Base-by-base conservation (phyloP, 2,888 invertebrate species). In the Cheilosia impressa region DNA sequence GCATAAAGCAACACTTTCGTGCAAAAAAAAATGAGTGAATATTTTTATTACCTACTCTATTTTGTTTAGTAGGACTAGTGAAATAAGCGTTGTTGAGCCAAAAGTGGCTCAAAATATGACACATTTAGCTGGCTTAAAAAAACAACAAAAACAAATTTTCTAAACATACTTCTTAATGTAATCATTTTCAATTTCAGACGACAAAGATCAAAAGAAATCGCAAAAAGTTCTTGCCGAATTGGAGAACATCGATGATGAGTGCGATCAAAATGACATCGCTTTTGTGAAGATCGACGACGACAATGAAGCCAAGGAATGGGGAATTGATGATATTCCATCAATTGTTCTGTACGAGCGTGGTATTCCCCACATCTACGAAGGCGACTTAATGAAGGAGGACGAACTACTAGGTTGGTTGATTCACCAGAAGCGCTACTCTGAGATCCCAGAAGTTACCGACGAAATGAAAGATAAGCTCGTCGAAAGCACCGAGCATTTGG, bases 231-330 rank as follows among this genome's bases (percentile, higher is more conserved):
- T 98, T 87, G 93, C 93, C 68, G 97, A 97, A 92, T 93, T 98
- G 89, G 98, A 98, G 93, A 97, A 97, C 91, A 98, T 98, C 89
- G 98, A 98, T 90, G 98, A 98, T 90, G 98, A 98, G 91, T 97
- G 97, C 92, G 98, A 98, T 91, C 96, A 96, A 90, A 97, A 98
- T 90, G 96, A 96, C 90, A 97, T 98, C 89, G 96, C 96, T 65
- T 98, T 98, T 91, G 97, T 98, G 7, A 98, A 98, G 92, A 97
- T 97, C 89, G 96, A 97, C 90, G 96, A 98, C 89, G 95, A 96
- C 87, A 95, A 95, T 78, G 97, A 98, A 92, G 97, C 97, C 47
- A 96, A 96, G 90, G 97, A 97, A 91, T 97, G 97, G 91, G 97
- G 97, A 84, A 96, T 97, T 89, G 96, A 97, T 88, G 93, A 93